Evolutionary conservation across 2,113 vertebrate species (phyloP), one percentile per base, ranked within the genome.

Genomic region (Casuarius casuarius): DNA sequence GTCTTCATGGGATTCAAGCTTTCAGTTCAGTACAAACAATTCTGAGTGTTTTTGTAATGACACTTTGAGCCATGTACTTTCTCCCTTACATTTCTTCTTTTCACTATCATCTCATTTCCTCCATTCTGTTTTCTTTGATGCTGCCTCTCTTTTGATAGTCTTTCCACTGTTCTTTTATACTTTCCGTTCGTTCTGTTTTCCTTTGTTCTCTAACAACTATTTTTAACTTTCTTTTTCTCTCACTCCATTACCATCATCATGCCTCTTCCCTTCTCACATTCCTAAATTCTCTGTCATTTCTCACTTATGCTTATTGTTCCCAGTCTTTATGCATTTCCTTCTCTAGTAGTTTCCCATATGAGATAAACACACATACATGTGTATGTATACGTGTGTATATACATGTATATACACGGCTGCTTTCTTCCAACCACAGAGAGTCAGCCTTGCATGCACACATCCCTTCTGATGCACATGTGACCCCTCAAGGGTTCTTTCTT

Each of bases 71-170:
- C 66, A 49, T 58, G 15, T 81, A 59, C 91, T 92, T 93, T 94
- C 89, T 96, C 49, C 54, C 71, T 92, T 74, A 31, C 46, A 66
- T 93, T 81, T 91, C 49, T 93, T 84, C 90, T 88, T 92, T 84
- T 97, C 78, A 80, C 46, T 85, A 73, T 79, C 92, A 77, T 89
- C 94, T 96, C 92, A 96, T 62, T 96, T 95, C 89, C 91, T 96
- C 76, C 71, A 13, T 67, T 94, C 67, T 87, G 58, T 78, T 87
- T 44, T 75, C 71, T 90, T 94, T 93, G 92, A 77, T 1, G 5
- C 85, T 2, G 5, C 71, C 84, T 87, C 78, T 94, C 84, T 75
- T 96, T 93, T 91, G 84, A 92, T 92, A 92, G 11, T 74, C 92
- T 97, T 96, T 95, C 97, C 96, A 95, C 78, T 83, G 63, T 82